Evolutionary conservation across 2,888 invertebrate genomes (phyloP).

Genomic region (Drosophila yooni): DNA sequence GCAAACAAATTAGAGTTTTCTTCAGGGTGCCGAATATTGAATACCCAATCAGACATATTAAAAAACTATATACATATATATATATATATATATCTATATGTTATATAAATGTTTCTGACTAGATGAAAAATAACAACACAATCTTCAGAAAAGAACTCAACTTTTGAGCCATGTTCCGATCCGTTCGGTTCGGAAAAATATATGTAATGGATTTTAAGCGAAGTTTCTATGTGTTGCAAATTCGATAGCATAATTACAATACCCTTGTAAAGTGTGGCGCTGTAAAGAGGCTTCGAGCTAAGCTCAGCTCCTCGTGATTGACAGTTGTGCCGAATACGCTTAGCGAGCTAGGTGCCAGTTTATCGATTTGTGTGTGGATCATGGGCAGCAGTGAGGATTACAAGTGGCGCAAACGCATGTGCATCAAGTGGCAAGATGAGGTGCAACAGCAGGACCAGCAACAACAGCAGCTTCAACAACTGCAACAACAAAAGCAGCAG

Average conservation of each 20-base stretch:
- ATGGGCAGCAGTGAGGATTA: conserved; percentile 30
- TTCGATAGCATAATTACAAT: not conserved
- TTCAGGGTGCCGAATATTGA: not conserved
- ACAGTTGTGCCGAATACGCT: conserved; percentile 23
- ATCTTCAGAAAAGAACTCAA: not conserved
- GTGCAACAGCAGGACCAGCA: conserved; percentile 10
- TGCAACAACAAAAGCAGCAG: conserved; percentile 1
- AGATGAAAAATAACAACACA: not conserved
- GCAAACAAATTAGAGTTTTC: not conserved
- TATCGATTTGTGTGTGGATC: conserved; percentile 1
- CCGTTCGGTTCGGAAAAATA: not conserved
- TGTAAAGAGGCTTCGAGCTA: not conserved
- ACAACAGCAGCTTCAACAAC: not conserved
- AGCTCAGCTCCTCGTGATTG: not conserved
- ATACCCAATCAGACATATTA: not conserved
- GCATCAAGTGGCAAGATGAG: conserved; percentile 50
- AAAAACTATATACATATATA: not conserved
- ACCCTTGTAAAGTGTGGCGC: not conserved
- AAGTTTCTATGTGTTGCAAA: not conserved
- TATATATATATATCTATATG: not conserved
- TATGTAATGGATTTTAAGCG: not conserved
- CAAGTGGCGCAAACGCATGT: conserved; percentile 54
- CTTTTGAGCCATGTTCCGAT: not conserved
- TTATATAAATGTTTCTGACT: not conserved
- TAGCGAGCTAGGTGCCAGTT: conserved; percentile 19